Percentiles rank a stretch among this genome's conserved stretches.
Evolutionary conservation across 2,888 invertebrate genomes (phyloP).

Genomic region (Plemyria rubiginata): DNA sequence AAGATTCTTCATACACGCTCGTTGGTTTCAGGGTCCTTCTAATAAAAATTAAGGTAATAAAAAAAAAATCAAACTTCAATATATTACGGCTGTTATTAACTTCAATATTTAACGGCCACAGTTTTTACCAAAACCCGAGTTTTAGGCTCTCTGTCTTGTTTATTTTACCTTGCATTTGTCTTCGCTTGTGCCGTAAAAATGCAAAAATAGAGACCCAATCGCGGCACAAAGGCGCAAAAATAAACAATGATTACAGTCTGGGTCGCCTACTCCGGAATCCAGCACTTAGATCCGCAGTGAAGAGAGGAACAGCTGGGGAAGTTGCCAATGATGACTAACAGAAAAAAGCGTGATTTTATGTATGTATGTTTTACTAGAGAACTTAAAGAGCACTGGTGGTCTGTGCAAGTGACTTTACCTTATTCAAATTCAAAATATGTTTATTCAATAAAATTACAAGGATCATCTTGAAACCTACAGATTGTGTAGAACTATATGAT

Average conservation of each 20-base stretch:
- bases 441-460: no score
- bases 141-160: conserved; percentile 15
- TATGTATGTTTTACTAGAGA: no score
- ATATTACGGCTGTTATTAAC: neutral
- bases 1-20: no score
- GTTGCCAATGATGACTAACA: neutral
- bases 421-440: no score
- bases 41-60: no score
- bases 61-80: neutral
- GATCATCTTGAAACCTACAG: no score
- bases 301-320: conserved; percentile 3
- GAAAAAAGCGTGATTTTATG: no score
- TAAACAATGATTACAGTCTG: conserved; percentile 36
- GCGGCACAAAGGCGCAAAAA: conserved; percentile 34
- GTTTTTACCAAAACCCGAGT: neutral
- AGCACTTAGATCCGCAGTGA: conserved; percentile 27
- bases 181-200: conserved; percentile 28
- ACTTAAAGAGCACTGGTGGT: no score
- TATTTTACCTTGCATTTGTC: conserved; percentile 35
- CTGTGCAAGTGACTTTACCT: no score
- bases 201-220: conserved; percentile 37
- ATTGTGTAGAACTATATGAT: no score
- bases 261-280: conserved; percentile 36
- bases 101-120: neutral
- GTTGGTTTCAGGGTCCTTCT: no score